phyloP scores from a whole-genome alignment of 1,140 invertebrate species.

The Papilio glaucus region DNA sequence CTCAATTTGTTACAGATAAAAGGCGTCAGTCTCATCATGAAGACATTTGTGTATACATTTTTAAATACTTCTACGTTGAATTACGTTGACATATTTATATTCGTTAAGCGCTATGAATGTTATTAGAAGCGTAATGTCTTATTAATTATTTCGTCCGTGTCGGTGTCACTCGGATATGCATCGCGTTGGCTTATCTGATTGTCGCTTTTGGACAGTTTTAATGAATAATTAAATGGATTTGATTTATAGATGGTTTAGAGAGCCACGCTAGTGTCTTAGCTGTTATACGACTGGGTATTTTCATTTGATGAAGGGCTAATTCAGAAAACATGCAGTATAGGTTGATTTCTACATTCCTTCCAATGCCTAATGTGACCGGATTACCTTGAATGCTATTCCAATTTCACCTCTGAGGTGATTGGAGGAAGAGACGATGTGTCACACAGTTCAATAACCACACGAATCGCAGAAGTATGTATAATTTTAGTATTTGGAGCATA shows the following conservation, averaged over 20 bases:
- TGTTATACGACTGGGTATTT: background rate
- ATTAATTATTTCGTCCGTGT: constrained; percentile 21
- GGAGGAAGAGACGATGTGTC: too few species aligned
- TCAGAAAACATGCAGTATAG: too few species aligned
- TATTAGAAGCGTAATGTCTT: constrained; percentile 9
- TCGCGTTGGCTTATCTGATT: constrained; percentile 22
- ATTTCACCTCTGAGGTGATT: too few species aligned
- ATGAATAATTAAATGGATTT: constrained; percentile 20
- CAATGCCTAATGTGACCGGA: too few species aligned
- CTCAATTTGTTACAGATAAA: too few species aligned
- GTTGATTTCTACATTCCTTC: too few species aligned
- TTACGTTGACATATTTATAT: background rate
- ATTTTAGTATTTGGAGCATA: too few species aligned
- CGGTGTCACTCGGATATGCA: constrained; percentile 5
- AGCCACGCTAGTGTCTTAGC: background rate
- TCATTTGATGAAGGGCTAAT: background rate
- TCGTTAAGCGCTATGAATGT: background rate
- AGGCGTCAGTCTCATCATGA: too few species aligned
- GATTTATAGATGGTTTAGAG: constrained; percentile 25
- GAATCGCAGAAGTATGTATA: too few species aligned
- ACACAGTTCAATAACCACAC: too few species aligned
- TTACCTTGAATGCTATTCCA: too few species aligned
- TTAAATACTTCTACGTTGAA: background rate
- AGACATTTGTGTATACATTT: background rate
- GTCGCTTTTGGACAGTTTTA: constrained; percentile 23